Evolutionary conservation across 1,140 invertebrate genomes (phyloP).

Genomic region (Plodia interpunctella): DNA sequence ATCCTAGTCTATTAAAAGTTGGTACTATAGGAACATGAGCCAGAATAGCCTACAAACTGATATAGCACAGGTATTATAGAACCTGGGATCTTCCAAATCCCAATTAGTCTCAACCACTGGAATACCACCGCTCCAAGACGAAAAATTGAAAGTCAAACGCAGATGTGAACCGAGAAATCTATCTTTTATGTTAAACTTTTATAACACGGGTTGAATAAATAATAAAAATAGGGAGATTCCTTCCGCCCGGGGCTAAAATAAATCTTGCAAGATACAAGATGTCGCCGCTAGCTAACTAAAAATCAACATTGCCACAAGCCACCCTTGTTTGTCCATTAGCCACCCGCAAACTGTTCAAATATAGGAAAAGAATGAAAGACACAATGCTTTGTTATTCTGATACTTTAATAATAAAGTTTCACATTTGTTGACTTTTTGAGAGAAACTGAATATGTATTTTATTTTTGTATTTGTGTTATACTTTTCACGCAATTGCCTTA

Average conservation of each 20-base stretch:
- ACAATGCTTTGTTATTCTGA: conserved; percentile 35
- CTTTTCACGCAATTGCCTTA: no score
- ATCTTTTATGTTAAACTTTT: conserved; percentile 10
- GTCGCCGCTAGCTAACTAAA: conserved; percentile 53
- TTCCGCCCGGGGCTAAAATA: conserved; percentile 35
- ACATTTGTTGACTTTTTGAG: no score
- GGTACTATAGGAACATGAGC: no score
- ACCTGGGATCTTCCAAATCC: no score
- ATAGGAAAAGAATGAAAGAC: conserved; percentile 44
- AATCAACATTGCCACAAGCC: conserved; percentile 56
- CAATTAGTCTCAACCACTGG: no score
- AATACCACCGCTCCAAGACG: neutral
- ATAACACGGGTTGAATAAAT: conserved; percentile 8
- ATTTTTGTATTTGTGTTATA: no score
- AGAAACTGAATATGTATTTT: no score
- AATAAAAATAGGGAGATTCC: conserved; percentile 22
- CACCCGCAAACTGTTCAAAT: conserved; percentile 53
- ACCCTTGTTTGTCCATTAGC: conserved; percentile 68
- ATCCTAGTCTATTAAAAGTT: no score
- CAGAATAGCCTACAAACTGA: no score
- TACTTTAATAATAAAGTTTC: conserved; percentile 24
- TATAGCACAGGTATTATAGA: no score
- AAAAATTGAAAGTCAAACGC: neutral
- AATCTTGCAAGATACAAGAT: conserved; percentile 57
- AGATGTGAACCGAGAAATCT: neutral